A percentile compares a stretch with the other conserved stretches of the same genome.
Conservation (phyloP, 2,797 vertebrate species). For the Chaetodon trifasciatus region DNA sequence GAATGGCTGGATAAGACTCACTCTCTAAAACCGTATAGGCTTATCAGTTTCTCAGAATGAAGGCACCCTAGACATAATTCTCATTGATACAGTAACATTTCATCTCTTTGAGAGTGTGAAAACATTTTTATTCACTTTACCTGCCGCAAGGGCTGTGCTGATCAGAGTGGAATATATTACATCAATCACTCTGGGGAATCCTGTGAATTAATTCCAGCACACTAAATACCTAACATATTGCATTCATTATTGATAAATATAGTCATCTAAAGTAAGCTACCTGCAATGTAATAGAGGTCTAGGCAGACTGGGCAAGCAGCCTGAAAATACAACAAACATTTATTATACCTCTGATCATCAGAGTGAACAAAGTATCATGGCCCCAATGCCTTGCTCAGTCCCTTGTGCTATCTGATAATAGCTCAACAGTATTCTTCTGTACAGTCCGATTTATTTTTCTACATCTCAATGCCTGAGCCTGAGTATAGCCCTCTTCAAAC, state of each 20-base stretch:
- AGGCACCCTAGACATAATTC: constrained; percentile 1
- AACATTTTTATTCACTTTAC: constrained; percentile 52
- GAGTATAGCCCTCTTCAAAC: constrained; percentile 5
- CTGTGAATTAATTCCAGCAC: constrained; percentile 64
- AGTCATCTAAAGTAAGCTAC: constrained; percentile 50
- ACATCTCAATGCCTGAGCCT: constrained; percentile 18
- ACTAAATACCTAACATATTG: constrained; percentile 65
- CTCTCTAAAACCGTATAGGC: background rate
- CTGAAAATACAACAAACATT: constrained; percentile 37
- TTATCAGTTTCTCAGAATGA: constrained; percentile 19
- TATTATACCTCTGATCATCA: constrained; percentile 31
- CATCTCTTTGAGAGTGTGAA: constrained; percentile 40
- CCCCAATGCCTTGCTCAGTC: background rate
- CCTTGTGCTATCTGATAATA: constrained; percentile 3
- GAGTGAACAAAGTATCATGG: constrained; percentile 18
- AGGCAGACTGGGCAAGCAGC: background rate
- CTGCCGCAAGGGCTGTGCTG: constrained; percentile 37
- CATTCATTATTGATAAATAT: constrained; percentile 68
- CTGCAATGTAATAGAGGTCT: constrained; percentile 42
- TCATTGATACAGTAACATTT: constrained; percentile 36
- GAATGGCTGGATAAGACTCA: background rate
- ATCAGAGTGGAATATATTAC: constrained; percentile 60
- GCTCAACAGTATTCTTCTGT: constrained; percentile 16
- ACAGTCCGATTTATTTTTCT: constrained; percentile 37
- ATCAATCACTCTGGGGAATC: constrained; percentile 67